These are phyloP conservation scores for Monochamus saltuarius DNA, from an alignment of 1,140 invertebrate genomes.

Conservation along the genomic window DNA sequence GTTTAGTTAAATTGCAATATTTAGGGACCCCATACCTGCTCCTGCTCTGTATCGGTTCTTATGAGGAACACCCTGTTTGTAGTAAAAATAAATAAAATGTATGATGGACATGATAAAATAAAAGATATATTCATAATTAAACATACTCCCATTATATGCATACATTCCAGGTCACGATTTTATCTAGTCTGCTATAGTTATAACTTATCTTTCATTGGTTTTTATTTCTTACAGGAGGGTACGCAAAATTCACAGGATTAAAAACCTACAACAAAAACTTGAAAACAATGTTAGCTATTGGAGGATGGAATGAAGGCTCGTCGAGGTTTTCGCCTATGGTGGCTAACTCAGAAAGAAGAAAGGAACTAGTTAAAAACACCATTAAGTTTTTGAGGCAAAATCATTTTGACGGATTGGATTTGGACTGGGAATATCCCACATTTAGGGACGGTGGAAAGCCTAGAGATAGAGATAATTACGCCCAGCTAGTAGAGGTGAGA, in stretches of 20 bases:
- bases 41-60: no score
- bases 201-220: not conserved
- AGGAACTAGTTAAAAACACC: conserved; percentile 82
- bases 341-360: conserved; percentile 69
- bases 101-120: no score
- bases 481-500: conserved; percentile 77
- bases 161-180: no score
- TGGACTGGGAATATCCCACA: conserved; percentile 94
- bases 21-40: no score
- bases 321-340: conserved; percentile 86
- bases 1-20: no score
- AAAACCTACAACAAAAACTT: conserved; percentile 92
- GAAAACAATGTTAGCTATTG: conserved; percentile 90
- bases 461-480: conserved; percentile 87
- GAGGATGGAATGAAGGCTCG: conserved; percentile 96
- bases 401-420: conserved; percentile 93
- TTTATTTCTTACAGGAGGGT: conserved; percentile 69
- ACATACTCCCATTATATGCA: no score
- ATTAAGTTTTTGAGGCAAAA: conserved; percentile 88
- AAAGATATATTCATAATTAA: no score
- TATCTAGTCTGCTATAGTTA: no score
- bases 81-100: no score
- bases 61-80: no score
- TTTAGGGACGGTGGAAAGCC: conserved; percentile 88
- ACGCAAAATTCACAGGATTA: conserved; percentile 90